Percentiles rank a stretch among this genome's conserved stretches.
Conservation (phyloP, 2,113 vertebrate genomes). For the Junco hyemalis region DNA sequence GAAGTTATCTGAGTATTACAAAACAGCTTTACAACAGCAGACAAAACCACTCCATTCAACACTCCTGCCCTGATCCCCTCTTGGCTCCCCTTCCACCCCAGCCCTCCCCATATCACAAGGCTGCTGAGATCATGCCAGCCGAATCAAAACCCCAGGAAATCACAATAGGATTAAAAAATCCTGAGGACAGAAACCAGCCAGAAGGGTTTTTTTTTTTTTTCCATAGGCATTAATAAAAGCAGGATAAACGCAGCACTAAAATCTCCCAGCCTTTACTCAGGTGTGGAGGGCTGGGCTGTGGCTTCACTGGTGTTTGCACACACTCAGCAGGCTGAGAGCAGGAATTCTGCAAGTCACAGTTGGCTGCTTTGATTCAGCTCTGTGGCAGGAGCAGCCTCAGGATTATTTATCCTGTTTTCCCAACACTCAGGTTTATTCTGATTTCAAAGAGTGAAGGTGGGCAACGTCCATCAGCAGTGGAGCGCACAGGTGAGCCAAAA, state of each 20-base stretch:
- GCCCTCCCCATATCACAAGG: conserved; percentile 38
- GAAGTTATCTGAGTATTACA: conserved; percentile 48
- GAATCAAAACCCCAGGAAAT: conserved; percentile 44
- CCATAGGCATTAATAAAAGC: background rate
- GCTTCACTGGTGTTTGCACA: background rate
- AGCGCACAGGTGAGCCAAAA: background rate
- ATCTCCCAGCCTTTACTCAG: background rate
- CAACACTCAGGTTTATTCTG: background rate
- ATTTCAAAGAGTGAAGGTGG: background rate
- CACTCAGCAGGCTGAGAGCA: background rate
- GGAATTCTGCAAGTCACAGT: background rate
- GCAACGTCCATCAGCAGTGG: background rate
- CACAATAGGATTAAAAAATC: conserved; percentile 50
- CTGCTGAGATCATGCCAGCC: background rate
- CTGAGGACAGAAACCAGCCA: conserved; percentile 1
- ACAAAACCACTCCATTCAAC: conserved; percentile 31
- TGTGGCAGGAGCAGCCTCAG: background rate
- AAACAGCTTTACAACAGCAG: conserved; percentile 18
- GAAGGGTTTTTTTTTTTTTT: background rate
- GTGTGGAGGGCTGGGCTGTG: background rate
- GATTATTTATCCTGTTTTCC: background rate
- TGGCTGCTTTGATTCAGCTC: conserved; percentile 10
- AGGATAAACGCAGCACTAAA: background rate
- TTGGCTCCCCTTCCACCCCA: conserved; percentile 1
- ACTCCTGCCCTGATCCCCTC: conserved; percentile 11